Percentiles rank a stretch among this genome's conserved stretches.
These are phyloP conservation scores for Ochotona curzoniae DNA, from an alignment of 2,113 vertebrate genomes.

Conservation along the genomic window DNA sequence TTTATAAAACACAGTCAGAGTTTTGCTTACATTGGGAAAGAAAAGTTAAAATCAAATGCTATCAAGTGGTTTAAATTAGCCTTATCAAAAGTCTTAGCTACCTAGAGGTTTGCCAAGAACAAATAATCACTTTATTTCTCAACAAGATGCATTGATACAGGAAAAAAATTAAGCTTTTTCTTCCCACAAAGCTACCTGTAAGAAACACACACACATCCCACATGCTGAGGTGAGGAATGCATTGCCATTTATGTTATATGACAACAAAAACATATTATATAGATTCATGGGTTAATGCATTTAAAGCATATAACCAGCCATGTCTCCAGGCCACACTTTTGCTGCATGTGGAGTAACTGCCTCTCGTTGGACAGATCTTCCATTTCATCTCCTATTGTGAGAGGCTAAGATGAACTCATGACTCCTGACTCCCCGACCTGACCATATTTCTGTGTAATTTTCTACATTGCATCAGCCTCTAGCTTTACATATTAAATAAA, in stretches of 20 bases:
- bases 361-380: neutral
- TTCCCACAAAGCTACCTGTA: neutral
- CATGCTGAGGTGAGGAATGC: neutral
- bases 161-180: conserved; percentile 23
- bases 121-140: conserved; percentile 52
- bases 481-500: neutral
- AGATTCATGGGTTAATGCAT: neutral
- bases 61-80: conserved; percentile 40
- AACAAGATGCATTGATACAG: neutral
- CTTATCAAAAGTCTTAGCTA: conserved; percentile 59
- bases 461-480: neutral
- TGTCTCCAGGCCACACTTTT: neutral
- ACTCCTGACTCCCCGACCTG: neutral
- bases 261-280: neutral
- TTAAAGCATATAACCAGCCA: neutral
- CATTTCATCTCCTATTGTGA: neutral
- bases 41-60: conserved; percentile 51
- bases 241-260: neutral
- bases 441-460: neutral
- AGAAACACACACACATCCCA: neutral
- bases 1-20: conserved; percentile 41
- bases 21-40: neutral
- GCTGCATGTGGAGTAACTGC: neutral
- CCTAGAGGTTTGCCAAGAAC: conserved; percentile 6
- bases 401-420: neutral